Percentiles rank a stretch among this genome's conserved stretches.
Evolutionary conservation across 2,797 vertebrate genomes (phyloP).

Genomic region (Heterohyrax brucei): DNA sequence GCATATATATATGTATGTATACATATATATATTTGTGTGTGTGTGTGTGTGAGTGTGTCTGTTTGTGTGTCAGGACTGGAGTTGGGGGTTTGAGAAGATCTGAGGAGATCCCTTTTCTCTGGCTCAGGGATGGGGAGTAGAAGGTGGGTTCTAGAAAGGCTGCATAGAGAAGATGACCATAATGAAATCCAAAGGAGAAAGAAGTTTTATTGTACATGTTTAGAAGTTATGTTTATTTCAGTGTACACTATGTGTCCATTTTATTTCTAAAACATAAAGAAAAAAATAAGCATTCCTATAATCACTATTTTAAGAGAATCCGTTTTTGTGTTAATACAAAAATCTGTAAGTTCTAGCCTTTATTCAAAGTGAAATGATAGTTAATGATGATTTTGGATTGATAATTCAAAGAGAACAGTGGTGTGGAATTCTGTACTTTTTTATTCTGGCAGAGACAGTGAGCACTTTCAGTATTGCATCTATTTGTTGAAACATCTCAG

Average conservation of each 20-base stretch:
- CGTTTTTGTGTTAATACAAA: slow-evolving; percentile 50
- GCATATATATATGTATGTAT: too few relatives aligned
- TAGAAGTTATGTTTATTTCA: slow-evolving; percentile 32
- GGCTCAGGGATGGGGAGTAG: background rate
- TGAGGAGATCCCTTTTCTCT: background rate
- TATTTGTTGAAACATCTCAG: too few relatives aligned
- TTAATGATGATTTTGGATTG: background rate
- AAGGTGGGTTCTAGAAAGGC: background rate
- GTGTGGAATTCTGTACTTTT: background rate
- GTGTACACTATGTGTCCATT: background rate
- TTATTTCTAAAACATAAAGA: slow-evolving; percentile 40
- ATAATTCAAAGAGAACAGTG: slow-evolving; percentile 31
- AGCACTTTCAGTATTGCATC: too few relatives aligned
- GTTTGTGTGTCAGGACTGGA: too few relatives aligned
- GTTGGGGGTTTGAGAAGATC: background rate
- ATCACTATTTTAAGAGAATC: slow-evolving; percentile 45
- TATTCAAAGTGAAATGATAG: background rate
- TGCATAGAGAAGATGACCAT: background rate
- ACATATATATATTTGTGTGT: too few relatives aligned
- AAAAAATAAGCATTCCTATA: slow-evolving; percentile 7
- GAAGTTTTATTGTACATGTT: slow-evolving; percentile 2
- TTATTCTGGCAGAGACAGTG: background rate
- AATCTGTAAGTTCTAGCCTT: background rate
- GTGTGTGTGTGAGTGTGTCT: too few relatives aligned
- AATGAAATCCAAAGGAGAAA: slow-evolving; percentile 13